Conservation (phyloP, 37 sponge, comb jelly and placozoan species). For the Mnemiopsis leidyi region DNA sequence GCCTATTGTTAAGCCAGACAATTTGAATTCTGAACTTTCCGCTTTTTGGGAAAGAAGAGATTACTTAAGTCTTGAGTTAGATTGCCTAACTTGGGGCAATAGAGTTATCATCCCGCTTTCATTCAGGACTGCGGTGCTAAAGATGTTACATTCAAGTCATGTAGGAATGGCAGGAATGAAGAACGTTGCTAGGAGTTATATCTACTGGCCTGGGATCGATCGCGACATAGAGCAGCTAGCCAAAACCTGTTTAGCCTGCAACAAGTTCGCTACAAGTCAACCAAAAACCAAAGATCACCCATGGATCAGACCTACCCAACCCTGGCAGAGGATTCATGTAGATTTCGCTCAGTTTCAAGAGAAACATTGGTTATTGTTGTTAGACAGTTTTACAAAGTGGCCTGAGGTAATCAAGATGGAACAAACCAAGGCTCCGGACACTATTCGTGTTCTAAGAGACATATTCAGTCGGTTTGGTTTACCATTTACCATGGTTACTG, state of each 20-base stretch:
- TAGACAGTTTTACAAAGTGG: constrained; percentile 23
- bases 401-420: not conserved
- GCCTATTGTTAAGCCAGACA: not conserved
- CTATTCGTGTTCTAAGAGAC: not conserved
- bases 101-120: constrained; percentile 47
- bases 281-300: not conserved
- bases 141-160: constrained; percentile 19
- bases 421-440: not conserved
- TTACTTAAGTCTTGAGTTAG: not conserved
- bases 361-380: not conserved
- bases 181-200: not conserved
- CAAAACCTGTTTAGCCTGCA: not conserved
- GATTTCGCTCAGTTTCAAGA: not conserved
- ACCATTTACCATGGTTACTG: not conserved
- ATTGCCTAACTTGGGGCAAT: constrained; percentile 61
- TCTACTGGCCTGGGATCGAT: constrained; percentile 27
- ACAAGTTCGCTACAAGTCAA: not conserved
- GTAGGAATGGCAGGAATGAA: constrained; percentile 17
- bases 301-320: not conserved
- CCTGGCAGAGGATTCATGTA: constrained; percentile 23
- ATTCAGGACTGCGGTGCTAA: not conserved
- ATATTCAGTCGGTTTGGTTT: not conserved
- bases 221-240: not conserved
- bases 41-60: not conserved
- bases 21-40: constrained; percentile 17